Percentiles rank a stretch among this genome's conserved stretches.
phyloP scores from a whole-genome alignment of 2,797 vertebrate species.

The Sebastes baramenuke region DNA sequence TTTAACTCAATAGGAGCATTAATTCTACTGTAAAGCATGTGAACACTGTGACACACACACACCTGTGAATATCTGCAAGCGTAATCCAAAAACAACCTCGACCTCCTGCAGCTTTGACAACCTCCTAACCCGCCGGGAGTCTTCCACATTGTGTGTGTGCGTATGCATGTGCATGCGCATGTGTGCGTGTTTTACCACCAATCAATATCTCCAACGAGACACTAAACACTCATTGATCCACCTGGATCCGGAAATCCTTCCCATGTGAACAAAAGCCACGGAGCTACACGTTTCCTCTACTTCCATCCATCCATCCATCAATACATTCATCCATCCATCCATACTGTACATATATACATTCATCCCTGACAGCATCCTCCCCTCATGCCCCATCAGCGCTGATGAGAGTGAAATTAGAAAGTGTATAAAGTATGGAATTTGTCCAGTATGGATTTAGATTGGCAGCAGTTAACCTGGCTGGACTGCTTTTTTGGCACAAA shows the following conservation, averaged over 20 bases:
- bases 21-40: conserved; percentile 21
- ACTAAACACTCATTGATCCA: conserved; percentile 61
- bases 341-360: not conserved
- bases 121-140: not conserved
- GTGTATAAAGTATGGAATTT: not conserved
- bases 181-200: not conserved
- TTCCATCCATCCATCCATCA: not conserved
- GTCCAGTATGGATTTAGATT: conserved; percentile 1
- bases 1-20: conserved; percentile 33
- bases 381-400: not conserved
- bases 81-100: conserved; percentile 20
- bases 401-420: not conserved
- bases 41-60: not conserved
- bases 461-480: conserved; percentile 1
- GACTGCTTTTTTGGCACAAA: conserved; percentile 3
- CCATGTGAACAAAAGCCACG: conserved; percentile 11
- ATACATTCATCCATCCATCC: not conserved
- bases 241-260: not conserved
- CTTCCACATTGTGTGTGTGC: not conserved
- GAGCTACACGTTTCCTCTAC: not conserved
- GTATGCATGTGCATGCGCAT: not conserved
- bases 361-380: not conserved
- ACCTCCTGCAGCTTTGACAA: conserved; percentile 4
- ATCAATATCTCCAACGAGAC: conserved; percentile 51
- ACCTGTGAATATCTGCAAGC: conserved; percentile 1